phyloP scores from a whole-genome alignment of 2,113 vertebrate genomes.

The Rhinolophus ferrumequinum region DNA sequence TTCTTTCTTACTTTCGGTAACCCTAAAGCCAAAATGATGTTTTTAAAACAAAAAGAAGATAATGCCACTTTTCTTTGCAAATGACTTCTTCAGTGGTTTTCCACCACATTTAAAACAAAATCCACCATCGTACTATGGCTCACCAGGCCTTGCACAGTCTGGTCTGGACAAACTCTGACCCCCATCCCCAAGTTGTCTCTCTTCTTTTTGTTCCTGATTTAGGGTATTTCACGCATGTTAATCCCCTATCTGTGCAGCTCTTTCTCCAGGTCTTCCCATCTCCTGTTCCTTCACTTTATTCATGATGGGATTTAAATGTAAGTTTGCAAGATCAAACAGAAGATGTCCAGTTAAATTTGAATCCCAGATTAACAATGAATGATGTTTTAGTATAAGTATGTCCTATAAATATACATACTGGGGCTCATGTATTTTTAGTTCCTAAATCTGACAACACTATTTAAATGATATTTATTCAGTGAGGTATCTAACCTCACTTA shows the following conservation, averaged over 20 bases:
- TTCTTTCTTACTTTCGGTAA: neutral
- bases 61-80: neutral
- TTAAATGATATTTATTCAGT: neutral
- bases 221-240: neutral
- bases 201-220: neutral
- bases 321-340: constrained; percentile 35
- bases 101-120: neutral
- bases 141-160: neutral
- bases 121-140: neutral
- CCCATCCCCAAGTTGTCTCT: neutral
- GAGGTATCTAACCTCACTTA: neutral
- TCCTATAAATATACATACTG: neutral
- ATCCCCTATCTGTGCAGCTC: neutral
- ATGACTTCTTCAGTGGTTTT: neutral
- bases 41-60: neutral
- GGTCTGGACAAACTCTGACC: neutral
- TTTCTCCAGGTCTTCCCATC: neutral
- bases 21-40: constrained; percentile 1
- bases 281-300: neutral
- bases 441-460: neutral
- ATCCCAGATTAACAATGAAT: constrained; percentile 5
- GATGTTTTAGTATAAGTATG: neutral
- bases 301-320: neutral
- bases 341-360: neutral
- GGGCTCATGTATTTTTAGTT: constrained; percentile 2